Percentiles rank a stretch among this genome's conserved stretches.
These are phyloP conservation scores for Palloptera scutellata DNA, from an alignment of 2,888 invertebrate species.

Conservation along the genomic window DNA sequence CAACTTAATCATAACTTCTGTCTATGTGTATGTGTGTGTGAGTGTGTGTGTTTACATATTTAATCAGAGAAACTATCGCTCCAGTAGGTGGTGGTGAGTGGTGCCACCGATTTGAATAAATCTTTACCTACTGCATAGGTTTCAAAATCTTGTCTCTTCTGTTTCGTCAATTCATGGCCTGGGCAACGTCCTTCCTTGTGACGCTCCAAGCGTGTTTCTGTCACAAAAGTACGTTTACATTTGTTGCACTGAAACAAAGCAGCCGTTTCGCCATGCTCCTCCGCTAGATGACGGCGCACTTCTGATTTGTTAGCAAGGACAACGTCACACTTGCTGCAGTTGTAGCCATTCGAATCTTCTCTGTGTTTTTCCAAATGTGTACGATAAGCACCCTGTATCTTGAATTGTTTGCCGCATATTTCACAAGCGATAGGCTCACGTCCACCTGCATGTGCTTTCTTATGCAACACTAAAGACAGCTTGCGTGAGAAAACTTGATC, in stretches of 20 bases:
- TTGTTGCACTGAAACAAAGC: conserved; percentile 58
- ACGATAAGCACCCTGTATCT: conserved; percentile 63
- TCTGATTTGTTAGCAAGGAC: conserved; percentile 56
- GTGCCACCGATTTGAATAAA: conserved; percentile 65
- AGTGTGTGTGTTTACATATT: conserved; percentile 17
- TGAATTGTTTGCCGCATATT: conserved; percentile 63
- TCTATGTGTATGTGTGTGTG: too few species aligned
- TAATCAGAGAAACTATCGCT: conserved; percentile 66
- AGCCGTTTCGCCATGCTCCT: conserved; percentile 53
- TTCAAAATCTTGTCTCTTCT: conserved; percentile 43
- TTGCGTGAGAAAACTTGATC: conserved; percentile 65
- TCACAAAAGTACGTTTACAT: conserved; percentile 59
- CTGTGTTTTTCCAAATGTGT: conserved; percentile 64
- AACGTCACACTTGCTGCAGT: conserved; percentile 51
- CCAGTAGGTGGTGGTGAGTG: conserved; percentile 65
- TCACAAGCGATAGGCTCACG: conserved; percentile 60
- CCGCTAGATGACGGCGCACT: conserved; percentile 57
- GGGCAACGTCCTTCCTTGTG: conserved; percentile 52
- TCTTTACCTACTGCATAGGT: conserved; percentile 57
- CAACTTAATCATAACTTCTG: neutral
- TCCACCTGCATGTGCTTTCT: conserved; percentile 63
- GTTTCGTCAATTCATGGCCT: conserved; percentile 39
- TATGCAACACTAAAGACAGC: conserved; percentile 66
- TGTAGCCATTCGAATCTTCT: conserved; percentile 42
- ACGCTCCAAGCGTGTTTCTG: conserved; percentile 53